Evolutionary conservation across 2,113 vertebrate species (phyloP).

Genomic region (Machaerirhynchus nigripectus): DNA sequence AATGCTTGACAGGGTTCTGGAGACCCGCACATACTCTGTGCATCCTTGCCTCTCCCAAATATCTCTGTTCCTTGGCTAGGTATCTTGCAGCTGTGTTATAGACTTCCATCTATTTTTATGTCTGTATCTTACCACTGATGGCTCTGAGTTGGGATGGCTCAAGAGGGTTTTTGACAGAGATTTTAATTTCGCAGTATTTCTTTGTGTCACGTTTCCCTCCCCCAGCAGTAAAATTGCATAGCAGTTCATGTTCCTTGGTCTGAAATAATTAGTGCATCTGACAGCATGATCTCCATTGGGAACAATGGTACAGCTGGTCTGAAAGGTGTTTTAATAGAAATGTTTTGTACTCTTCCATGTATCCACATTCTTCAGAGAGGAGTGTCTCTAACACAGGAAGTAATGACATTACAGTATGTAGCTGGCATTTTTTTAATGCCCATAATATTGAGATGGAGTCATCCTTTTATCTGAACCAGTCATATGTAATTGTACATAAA

Average conservation of each 20-base stretch:
- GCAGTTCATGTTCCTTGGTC: background rate
- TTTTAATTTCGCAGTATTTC: background rate
- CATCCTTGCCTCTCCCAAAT: background rate
- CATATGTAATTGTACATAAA: background rate
- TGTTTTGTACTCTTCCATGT: background rate
- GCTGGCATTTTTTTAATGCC: constrained; percentile 27
- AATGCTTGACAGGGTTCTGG: background rate
- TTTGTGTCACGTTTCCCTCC: background rate
- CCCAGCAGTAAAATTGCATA: fast-evolving
- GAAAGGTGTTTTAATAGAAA: background rate
- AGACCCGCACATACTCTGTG: background rate
- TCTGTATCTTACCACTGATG: background rate
- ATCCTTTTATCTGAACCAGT: background rate
- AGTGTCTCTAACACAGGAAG: constrained; percentile 16
- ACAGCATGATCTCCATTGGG: background rate
- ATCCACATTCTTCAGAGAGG: constrained; percentile 6
- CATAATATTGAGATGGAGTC: background rate
- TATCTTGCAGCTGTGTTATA: background rate
- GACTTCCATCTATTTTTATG: background rate
- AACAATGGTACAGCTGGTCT: background rate
- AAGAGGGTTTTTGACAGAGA: background rate
- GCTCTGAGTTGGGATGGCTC: background rate
- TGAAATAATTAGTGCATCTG: background rate
- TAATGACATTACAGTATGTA: background rate
- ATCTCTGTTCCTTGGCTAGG: background rate